Evolutionary conservation across 2,797 vertebrate species (phyloP).

Genomic region (Sciaenops ocellatus): DNA sequence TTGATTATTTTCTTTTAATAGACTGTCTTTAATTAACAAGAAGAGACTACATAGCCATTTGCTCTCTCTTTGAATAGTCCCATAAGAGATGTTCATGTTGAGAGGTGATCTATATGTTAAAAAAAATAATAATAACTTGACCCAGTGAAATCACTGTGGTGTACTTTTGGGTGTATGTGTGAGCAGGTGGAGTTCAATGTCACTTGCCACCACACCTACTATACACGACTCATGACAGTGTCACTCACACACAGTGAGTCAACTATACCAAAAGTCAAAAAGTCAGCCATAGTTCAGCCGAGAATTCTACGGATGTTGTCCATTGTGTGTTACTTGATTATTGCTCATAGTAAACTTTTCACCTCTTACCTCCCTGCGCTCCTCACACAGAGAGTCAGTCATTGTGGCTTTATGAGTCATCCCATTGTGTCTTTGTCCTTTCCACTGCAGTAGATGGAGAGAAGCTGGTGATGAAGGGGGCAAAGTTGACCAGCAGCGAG

Average conservation of each 20-base stretch:
- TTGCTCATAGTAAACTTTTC: constrained; percentile 49
- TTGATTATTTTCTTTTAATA: not conserved
- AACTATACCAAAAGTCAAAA: constrained; percentile 7
- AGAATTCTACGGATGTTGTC: not conserved
- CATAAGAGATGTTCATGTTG: not conserved
- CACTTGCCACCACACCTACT: not conserved
- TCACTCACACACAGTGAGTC: constrained; percentile 26
- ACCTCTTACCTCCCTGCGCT: constrained; percentile 19
- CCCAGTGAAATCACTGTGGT: not conserved
- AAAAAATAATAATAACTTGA: not conserved
- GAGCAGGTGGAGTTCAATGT: too few species aligned
- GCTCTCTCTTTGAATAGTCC: constrained; percentile 1
- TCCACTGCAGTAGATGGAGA: constrained; percentile 88
- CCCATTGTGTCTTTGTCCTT: constrained; percentile 37
- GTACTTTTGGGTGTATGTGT: not conserved
- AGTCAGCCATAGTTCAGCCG: constrained; percentile 51
- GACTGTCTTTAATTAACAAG: not conserved
- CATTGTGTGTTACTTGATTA: constrained; percentile 33
- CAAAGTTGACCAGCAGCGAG: constrained; percentile 85
- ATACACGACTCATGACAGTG: not conserved
- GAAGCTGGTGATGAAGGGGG: constrained; percentile 89
- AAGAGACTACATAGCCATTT: not conserved
- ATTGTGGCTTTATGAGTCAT: constrained; percentile 33
- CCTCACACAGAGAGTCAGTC: not conserved
- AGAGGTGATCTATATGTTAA: not conserved